Base-by-base conservation (phyloP, 1,140 invertebrate species). In the Eumeta japonica region DNA sequence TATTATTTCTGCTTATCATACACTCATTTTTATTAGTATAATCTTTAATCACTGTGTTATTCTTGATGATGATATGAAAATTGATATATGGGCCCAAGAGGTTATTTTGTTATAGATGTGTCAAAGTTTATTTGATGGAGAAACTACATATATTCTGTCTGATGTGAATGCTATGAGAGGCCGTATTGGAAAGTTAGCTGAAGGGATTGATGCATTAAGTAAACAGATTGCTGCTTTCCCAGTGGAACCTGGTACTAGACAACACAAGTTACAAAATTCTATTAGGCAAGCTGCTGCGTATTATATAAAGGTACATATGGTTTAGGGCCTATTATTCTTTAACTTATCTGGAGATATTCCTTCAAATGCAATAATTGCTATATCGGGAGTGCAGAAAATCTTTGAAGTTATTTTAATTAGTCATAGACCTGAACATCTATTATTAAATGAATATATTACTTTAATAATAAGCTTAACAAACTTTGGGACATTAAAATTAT, bases 151-250 rank as follows among this genome's bases (percentile, higher is more conserved):
- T 52, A 85, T 85, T 39, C 62, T 97, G 15, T 74, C 83, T 19
- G 89, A 95, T 63, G 90, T 92, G 7, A 87, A 92, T 59, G 78
- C 86, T 9, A 66, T 95, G 39, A 79, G 92, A 43, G 79, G 83
- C 1, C 88, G 90, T 55, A 85, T 98, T 10, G 83, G 90, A 0
- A 89, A 87, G 60, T 77, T 93, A 31, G 93, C 91, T 1, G 92
- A 96, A 65, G 83, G 83, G 32, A 89, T 97, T 42, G 94, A 97
- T 74, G 58, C 79, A 19, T 66, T 81, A 24, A 93, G 89, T 58
- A 92, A 92, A 68, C 85, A 83, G 63, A 91, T 95, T 43, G 72
- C 83, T 1, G 75, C 78, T 3, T 75, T 90, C 28, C 83, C 85
- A 10, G 79, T 80, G 16, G 67, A 77, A 19, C 75, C 79, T 20